Evolutionary conservation across 2,113 vertebrate species (phyloP).

Genomic region (Ascaphus truei): DNA sequence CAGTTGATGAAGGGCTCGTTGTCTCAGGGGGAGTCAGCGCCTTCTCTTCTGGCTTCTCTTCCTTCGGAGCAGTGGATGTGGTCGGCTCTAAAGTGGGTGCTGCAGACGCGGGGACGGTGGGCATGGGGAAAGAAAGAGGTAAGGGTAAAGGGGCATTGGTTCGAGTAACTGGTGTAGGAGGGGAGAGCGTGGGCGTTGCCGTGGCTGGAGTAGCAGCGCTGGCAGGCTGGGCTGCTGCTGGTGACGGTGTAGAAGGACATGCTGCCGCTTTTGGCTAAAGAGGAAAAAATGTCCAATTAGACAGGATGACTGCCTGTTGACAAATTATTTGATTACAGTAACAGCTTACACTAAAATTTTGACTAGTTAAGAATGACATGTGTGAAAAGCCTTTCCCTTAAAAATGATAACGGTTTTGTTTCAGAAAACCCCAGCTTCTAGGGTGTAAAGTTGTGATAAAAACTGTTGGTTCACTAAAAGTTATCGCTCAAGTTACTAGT

Average conservation of each 20-base stretch:
- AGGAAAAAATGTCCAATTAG: too few species aligned
- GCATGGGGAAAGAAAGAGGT: constrained; percentile 47
- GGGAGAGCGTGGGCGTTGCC: constrained; percentile 47
- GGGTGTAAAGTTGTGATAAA: too few species aligned
- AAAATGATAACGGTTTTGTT: too few species aligned
- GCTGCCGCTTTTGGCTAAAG: constrained; percentile 75
- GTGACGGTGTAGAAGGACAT: constrained; percentile 34
- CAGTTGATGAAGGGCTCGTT: constrained; percentile 57
- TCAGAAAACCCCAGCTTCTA: too few species aligned
- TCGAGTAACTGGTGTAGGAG: constrained; percentile 39
- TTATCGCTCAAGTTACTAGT: too few species aligned
- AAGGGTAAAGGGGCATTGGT: constrained; percentile 18
- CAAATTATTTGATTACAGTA: too few species aligned
- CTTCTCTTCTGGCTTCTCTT: constrained; percentile 64
- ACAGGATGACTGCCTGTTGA: not conserved
- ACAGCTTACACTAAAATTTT: too few species aligned
- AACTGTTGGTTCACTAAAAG: too few species aligned
- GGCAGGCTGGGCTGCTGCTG: constrained; percentile 51
- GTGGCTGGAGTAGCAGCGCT: constrained; percentile 45
- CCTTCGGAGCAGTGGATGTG: constrained; percentile 59
- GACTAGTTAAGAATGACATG: too few species aligned
- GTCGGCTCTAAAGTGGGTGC: constrained; percentile 53
- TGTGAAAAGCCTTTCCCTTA: too few species aligned
- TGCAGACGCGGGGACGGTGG: constrained; percentile 53
- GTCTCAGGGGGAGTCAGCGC: constrained; percentile 59